phyloP scores from a whole-genome alignment of 1,140 invertebrate species.

The Diabrotica undecimpunctata region DNA sequence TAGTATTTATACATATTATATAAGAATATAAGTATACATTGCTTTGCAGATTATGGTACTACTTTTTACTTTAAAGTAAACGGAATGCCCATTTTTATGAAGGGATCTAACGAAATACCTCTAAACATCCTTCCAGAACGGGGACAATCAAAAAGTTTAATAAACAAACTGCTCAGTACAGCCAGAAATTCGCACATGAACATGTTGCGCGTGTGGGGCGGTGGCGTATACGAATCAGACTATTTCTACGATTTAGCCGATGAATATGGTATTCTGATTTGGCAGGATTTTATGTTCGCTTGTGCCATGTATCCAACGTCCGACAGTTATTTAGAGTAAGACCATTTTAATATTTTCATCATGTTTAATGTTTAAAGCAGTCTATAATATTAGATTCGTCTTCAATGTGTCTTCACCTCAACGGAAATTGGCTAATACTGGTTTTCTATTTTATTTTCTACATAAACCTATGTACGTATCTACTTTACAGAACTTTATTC shows the following conservation, averaged over 20 bases:
- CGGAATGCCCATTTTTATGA: conserved; percentile 84
- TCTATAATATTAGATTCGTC: too few relatives aligned
- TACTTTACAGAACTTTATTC: too few relatives aligned
- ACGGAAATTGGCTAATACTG: too few relatives aligned
- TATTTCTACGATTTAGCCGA: conserved; percentile 86
- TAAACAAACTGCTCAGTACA: conserved; percentile 61
- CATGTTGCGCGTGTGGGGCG: conserved; percentile 95
- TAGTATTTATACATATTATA: too few relatives aligned
- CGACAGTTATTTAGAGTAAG: conserved; percentile 11
- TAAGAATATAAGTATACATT: too few relatives aligned
- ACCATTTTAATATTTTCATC: neutral
- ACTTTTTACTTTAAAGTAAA: conserved; percentile 91
- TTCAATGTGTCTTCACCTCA: too few relatives aligned
- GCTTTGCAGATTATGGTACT: conserved; percentile 54
- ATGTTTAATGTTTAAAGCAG: too few relatives aligned
- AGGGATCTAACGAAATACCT: conserved; percentile 96
- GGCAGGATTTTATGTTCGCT: conserved; percentile 98
- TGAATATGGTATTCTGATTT: conserved; percentile 76
- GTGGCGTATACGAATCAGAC: conserved; percentile 91
- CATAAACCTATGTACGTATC: too few relatives aligned
- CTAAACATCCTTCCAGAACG: conserved; percentile 81
- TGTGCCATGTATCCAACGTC: conserved; percentile 90
- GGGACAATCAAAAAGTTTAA: conserved; percentile 48
- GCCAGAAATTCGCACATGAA: conserved; percentile 84
- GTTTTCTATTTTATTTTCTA: too few relatives aligned